phyloP scores from a whole-genome alignment of 2,888 invertebrate species.

The Ctena decussata region DNA sequence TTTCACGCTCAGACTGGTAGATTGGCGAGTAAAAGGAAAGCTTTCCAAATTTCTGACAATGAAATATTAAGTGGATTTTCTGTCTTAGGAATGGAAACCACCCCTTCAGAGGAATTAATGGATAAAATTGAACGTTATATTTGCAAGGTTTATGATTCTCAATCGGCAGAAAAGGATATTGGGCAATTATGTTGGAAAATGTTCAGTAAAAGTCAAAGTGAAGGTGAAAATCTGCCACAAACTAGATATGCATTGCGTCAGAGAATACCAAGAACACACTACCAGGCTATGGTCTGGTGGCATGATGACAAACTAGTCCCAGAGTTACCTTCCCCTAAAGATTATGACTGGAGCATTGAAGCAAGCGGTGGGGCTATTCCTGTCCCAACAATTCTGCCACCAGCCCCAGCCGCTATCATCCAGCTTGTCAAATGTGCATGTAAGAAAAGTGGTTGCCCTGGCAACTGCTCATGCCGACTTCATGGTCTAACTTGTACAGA shows the following conservation, averaged over 20 bases:
- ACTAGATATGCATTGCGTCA: too few species aligned
- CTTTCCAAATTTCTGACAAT: too few species aligned
- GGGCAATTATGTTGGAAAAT: too few species aligned
- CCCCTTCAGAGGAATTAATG: too few species aligned
- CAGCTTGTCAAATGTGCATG: neutral
- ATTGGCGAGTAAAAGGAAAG: too few species aligned
- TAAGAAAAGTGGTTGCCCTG: neutral
- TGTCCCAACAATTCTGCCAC: neutral
- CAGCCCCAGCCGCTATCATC: neutral
- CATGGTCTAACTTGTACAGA: neutral
- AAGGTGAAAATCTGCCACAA: too few species aligned
- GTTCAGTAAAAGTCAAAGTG: too few species aligned
- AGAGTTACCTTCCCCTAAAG: neutral
- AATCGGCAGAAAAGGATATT: too few species aligned
- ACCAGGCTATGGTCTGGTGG: neutral
- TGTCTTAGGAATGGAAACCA: too few species aligned
- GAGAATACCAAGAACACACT: neutral
- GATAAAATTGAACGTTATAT: too few species aligned
- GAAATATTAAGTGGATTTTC: too few species aligned
- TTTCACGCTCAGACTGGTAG: neutral
- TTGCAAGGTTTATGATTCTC: too few species aligned
- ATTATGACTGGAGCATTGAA: neutral
- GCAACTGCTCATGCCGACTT: neutral
- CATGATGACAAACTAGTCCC: neutral
- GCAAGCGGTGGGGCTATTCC: neutral